Evolutionary conservation across 2,113 vertebrate genomes (phyloP).

Genomic region (Mustelus asterias): DNA sequence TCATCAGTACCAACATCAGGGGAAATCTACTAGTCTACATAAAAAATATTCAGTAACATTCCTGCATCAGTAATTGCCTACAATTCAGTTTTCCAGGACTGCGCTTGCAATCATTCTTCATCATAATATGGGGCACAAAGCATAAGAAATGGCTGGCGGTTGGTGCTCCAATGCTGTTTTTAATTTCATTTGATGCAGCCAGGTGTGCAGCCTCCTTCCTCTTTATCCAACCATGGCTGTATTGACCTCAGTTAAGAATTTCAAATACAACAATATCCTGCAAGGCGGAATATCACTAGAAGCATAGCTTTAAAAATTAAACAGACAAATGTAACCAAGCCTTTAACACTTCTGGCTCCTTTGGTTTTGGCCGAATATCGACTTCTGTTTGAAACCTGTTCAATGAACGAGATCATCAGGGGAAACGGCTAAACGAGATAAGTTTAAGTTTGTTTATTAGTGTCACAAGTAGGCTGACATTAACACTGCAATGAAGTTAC

Average conservation of each 20-base stretch:
- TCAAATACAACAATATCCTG: neutral
- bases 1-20: neutral
- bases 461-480: too few relatives aligned
- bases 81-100: neutral
- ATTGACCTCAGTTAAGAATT: neutral
- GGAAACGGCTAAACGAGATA: neutral
- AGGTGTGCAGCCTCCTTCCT: neutral
- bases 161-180: neutral
- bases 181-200: constrained; percentile 16
- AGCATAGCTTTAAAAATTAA: neutral
- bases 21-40: neutral
- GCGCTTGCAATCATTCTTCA: constrained; percentile 11
- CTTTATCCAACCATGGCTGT: neutral
- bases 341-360: neutral
- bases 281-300: neutral
- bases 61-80: constrained; percentile 8
- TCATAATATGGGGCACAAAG: constrained; percentile 9
- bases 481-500: too few relatives aligned
- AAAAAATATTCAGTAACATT: neutral
- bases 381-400: neutral
- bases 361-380: neutral
- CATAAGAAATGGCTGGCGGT: neutral
- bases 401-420: neutral
- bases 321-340: neutral
- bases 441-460: too few relatives aligned